A percentile compares a stretch with the other conserved stretches of the same genome.
Conservation (phyloP, 2,113 vertebrate species). For the Ceyx melanurus region DNA sequence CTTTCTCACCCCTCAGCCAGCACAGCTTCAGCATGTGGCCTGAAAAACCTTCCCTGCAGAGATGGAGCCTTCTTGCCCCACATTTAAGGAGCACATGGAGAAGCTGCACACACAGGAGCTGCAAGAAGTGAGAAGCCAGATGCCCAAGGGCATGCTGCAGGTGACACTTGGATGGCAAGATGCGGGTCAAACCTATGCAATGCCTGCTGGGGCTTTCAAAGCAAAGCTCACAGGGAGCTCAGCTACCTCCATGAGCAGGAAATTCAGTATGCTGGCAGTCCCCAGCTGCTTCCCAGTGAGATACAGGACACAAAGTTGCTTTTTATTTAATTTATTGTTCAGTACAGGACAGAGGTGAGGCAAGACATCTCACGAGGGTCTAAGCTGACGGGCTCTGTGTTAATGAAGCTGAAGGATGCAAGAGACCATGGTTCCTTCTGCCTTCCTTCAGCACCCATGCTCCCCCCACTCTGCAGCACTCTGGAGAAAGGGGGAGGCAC, state of each 20-base stretch:
- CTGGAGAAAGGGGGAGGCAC: neutral
- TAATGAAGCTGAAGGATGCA: neutral
- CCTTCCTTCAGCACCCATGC: neutral
- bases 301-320: neutral
- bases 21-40: neutral
- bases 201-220: neutral
- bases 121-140: neutral
- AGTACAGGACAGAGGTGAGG: conserved; percentile 21
- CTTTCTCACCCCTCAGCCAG: neutral
- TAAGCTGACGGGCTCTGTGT: conserved; percentile 35
- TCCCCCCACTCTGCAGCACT: neutral
- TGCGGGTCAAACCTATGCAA: accelerated
- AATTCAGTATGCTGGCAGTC: accelerated
- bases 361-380: conserved; percentile 43
- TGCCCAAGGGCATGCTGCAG: no score
- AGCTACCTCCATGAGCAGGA: neutral
- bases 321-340: conserved; percentile 48
- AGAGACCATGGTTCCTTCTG: neutral
- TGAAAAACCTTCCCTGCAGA: neutral
- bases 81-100: neutral
- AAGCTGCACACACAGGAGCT: neutral
- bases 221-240: neutral
- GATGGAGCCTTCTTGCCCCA: neutral
- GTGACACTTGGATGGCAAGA: neutral
- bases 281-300: neutral